Conservation (phyloP, 2,113 vertebrate species). For the Morone chrysops region DNA sequence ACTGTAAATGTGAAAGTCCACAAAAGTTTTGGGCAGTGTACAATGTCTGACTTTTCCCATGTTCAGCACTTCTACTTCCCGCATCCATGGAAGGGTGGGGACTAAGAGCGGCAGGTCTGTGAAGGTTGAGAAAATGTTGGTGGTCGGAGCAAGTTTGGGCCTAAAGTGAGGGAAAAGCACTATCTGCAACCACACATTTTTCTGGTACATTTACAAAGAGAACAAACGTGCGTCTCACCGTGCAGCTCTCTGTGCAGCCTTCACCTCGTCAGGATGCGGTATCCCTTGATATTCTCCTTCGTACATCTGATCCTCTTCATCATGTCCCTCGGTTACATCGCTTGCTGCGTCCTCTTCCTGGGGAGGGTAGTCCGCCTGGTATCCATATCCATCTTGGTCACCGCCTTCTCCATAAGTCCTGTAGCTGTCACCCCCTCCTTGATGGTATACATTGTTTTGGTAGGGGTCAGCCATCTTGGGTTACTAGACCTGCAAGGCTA, state of each 20-base stretch:
- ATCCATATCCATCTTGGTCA: constrained; percentile 84
- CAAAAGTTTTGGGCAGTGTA: too few relatives aligned
- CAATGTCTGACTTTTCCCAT: too few relatives aligned
- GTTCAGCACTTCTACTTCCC: too few relatives aligned
- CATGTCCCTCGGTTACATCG: constrained; percentile 95
- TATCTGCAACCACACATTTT: not conserved
- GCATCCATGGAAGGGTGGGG: too few relatives aligned
- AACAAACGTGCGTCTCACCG: constrained; percentile 51
- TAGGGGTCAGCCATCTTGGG: constrained; percentile 87
- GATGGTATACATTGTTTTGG: constrained; percentile 85
- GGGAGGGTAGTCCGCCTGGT: constrained; percentile 81
- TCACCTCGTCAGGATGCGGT: constrained; percentile 93
- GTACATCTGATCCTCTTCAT: constrained; percentile 97
- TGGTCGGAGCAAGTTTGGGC: not conserved
- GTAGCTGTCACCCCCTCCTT: constrained; percentile 83
- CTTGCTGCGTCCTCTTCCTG: constrained; percentile 94
- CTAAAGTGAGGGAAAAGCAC: not conserved
- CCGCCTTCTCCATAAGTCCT: constrained; percentile 82
- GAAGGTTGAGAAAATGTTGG: not conserved
- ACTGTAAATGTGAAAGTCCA: too few relatives aligned
- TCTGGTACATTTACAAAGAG: not conserved
- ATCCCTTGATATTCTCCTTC: constrained; percentile 99
- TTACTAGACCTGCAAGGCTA: not conserved
- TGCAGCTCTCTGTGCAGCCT: constrained; percentile 85
- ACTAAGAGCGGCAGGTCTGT: too few relatives aligned